These are phyloP conservation scores for Hecatera dysodea DNA, from an alignment of 2,888 invertebrate genomes.

Conservation along the genomic window DNA sequence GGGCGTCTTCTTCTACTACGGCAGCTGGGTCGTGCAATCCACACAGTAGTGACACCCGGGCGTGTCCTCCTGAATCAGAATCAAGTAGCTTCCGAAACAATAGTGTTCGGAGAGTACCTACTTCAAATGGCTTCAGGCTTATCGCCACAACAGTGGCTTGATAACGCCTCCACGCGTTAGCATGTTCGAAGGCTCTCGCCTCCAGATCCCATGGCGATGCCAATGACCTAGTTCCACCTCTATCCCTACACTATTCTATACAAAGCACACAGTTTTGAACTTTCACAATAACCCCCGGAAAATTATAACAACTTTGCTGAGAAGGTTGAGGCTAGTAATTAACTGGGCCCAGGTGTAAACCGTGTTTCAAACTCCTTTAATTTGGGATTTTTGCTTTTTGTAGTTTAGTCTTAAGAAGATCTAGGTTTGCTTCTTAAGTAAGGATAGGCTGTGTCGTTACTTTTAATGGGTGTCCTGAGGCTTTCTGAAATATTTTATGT, in stretches of 20 bases:
- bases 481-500: neutral
- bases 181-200: too few relatives aligned
- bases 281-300: slow-evolving; percentile 39
- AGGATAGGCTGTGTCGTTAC: slow-evolving; percentile 3
- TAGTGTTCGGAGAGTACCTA: too few relatives aligned
- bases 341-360: slow-evolving; percentile 36
- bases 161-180: too few relatives aligned
- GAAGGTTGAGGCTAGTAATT: slow-evolving; percentile 15
- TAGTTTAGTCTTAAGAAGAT: neutral
- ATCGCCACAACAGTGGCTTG: too few relatives aligned
- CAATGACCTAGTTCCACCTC: neutral
- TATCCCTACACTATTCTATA: neutral
- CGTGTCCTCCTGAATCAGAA: too few relatives aligned
- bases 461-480: slow-evolving; percentile 21
- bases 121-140: too few relatives aligned
- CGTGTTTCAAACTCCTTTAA: slow-evolving; percentile 6
- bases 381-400: slow-evolving; percentile 8
- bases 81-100: too few relatives aligned
- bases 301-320: slow-evolving; percentile 25
- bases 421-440: too few relatives aligned
- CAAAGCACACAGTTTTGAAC: slow-evolving; percentile 19
- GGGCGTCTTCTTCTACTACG: too few relatives aligned
- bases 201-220: too few relatives aligned
- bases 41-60: too few relatives aligned
- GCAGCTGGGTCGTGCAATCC: too few relatives aligned